phyloP scores from a whole-genome alignment of 1,140 invertebrate genomes.

The Halyomorpha halys region DNA sequence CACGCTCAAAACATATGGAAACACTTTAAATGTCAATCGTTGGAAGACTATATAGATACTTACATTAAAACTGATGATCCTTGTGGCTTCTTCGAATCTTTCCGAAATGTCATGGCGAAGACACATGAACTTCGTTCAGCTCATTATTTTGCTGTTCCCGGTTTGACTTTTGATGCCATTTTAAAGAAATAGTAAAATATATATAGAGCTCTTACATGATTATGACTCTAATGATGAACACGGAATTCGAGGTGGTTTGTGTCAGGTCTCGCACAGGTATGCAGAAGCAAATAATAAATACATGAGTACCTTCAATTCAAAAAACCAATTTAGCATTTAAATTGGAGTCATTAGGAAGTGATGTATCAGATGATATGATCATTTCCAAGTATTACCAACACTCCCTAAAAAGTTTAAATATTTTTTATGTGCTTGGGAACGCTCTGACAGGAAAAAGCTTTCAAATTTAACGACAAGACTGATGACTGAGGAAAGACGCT shows the following conservation, averaged over 20 bases:
- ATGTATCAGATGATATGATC: too few species aligned
- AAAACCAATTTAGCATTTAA: too few species aligned
- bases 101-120: slow-evolving; percentile 32
- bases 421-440: too few species aligned
- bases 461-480: too few species aligned
- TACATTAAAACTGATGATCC: slow-evolving; percentile 39
- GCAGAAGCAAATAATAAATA: slow-evolving; percentile 39
- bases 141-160: slow-evolving; percentile 36
- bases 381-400: too few species aligned
- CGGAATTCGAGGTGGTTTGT: slow-evolving; percentile 31
- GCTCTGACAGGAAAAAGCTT: too few species aligned
- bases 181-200: slow-evolving; percentile 34
- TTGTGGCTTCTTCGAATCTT: slow-evolving; percentile 39
- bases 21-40: slow-evolving; percentile 34
- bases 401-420: too few species aligned
- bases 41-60: slow-evolving; percentile 33
- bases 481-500: too few species aligned
- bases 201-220: slow-evolving; percentile 41
- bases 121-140: slow-evolving; percentile 27
- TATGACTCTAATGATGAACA: slow-evolving; percentile 35
- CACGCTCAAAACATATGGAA: slow-evolving; percentile 38
- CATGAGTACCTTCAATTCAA: too few species aligned
- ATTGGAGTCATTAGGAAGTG: too few species aligned
- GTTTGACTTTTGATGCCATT: slow-evolving; percentile 37
- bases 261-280: slow-evolving; percentile 35